Percentiles rank a stretch among this genome's conserved stretches.
Conservation (phyloP, 2,797 vertebrate genomes). For the Nannoperca australis region DNA sequence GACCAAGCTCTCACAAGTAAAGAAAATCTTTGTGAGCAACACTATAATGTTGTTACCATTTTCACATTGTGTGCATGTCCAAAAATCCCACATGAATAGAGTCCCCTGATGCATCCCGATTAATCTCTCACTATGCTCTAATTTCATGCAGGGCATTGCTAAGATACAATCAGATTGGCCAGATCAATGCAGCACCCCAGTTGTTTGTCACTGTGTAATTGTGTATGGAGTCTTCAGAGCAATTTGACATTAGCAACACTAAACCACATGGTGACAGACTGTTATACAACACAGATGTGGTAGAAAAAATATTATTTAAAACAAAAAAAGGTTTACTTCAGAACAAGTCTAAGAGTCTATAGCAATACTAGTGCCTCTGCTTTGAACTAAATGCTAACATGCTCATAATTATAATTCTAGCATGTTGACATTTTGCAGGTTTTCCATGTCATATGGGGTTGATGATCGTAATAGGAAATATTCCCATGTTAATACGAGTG, state of each 20-base stretch:
- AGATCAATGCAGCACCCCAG: slow-evolving; percentile 19
- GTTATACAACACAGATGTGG: not conserved
- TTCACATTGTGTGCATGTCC: slow-evolving; percentile 14
- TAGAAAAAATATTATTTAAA: not conserved
- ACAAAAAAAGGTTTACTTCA: not conserved
- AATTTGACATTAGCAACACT: slow-evolving; percentile 32
- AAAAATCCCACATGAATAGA: slow-evolving; percentile 10
- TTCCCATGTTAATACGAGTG: too few species aligned
- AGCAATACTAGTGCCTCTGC: not conserved
- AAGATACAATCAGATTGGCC: slow-evolving; percentile 21
- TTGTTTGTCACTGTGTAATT: slow-evolving; percentile 20
- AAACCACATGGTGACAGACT: slow-evolving; percentile 1
- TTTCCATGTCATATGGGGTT: not conserved
- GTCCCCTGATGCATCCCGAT: not conserved
- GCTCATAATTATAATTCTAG: not conserved
- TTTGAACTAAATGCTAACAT: not conserved
- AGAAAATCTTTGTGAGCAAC: not conserved
- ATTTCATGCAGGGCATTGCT: slow-evolving; percentile 1
- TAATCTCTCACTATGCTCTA: slow-evolving; percentile 22
- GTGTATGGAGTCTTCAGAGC: not conserved
- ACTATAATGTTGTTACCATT: not conserved
- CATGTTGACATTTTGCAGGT: not conserved
- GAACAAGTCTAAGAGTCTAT: not conserved
- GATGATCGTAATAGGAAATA: not conserved
- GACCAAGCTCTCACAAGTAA: not conserved